These are phyloP conservation scores for Dasysyrphus tricinctus DNA, from an alignment of 2,888 invertebrate species.

Conservation along the genomic window DNA sequence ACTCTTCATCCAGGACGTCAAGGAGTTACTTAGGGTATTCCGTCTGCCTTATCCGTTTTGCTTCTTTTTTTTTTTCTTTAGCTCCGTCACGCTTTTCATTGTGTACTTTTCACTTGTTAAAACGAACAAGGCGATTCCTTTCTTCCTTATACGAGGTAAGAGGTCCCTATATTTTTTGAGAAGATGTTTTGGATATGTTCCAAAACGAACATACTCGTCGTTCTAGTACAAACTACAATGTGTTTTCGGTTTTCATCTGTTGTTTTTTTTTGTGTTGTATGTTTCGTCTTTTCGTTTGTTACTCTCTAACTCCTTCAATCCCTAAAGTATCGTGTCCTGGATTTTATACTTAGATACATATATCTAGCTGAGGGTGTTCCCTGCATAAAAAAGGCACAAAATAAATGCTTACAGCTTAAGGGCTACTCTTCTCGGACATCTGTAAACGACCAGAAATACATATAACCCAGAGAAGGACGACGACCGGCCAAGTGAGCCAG, in stretches of 20 bases:
- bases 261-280: not conserved
- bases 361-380: conserved; percentile 41
- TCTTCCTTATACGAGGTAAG: conserved; percentile 5
- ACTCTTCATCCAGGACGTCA: conserved; percentile 69
- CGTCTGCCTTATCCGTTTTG: conserved; percentile 54
- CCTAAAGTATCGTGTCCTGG: conserved; percentile 63
- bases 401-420: conserved; percentile 68
- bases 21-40: conserved; percentile 67
- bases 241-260: conserved; percentile 50
- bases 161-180: conserved; percentile 6
- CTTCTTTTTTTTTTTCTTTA: conserved; percentile 43
- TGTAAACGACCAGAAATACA: conserved; percentile 55
- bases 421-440: conserved; percentile 72
- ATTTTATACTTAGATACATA: conserved; percentile 39
- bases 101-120: conserved; percentile 69
- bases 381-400: conserved; percentile 44
- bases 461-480: conserved; percentile 27
- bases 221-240: conserved; percentile 48
- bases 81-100: conserved; percentile 72
- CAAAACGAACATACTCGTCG: conserved; percentile 60
- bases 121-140: conserved; percentile 46
- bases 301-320: conserved; percentile 27
- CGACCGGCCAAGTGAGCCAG: conserved; percentile 47
- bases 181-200: conserved; percentile 63
- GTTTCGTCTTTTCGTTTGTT: conserved; percentile 19